These are phyloP conservation scores for Leptonema lineaticorne DNA, from an alignment of 1,140 invertebrate species.

Conservation along the genomic window DNA sequence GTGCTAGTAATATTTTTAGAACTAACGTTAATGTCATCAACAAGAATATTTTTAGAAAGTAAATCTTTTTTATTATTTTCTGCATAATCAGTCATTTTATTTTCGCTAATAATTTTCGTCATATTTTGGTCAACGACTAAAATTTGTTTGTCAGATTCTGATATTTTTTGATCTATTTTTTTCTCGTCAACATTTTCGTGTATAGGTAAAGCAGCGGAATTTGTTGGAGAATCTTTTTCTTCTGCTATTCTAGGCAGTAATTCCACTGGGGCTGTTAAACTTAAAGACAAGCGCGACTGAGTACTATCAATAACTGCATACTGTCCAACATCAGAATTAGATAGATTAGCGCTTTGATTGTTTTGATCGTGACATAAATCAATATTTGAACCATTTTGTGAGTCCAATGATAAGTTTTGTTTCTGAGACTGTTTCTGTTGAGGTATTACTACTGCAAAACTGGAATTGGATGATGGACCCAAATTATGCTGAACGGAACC, in stretches of 20 bases:
- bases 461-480: conserved; percentile 39
- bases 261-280: conserved; percentile 53
- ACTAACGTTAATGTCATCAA: too few relatives aligned
- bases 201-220: conserved; percentile 46
- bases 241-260: conserved; percentile 73
- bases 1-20: neutral
- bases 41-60: neutral
- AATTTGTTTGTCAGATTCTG: conserved; percentile 34
- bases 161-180: conserved; percentile 33
- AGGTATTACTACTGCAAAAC: conserved; percentile 38
- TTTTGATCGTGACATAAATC: conserved; percentile 39
- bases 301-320: conserved; percentile 28
- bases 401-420: conserved; percentile 20
- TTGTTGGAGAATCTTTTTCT: conserved; percentile 81
- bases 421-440: conserved; percentile 35
- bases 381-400: conserved; percentile 9
- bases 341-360: conserved; percentile 7
- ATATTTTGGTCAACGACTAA: conserved; percentile 25
- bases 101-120: neutral
- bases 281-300: conserved; percentile 47
- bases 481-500: conserved; percentile 42
- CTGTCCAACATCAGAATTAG: conserved; percentile 33
- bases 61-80: neutral
- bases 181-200: conserved; percentile 24
- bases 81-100: neutral